Base-by-base conservation (phyloP, 2,888 invertebrate species). In the Epsilonema sp. region DNA sequence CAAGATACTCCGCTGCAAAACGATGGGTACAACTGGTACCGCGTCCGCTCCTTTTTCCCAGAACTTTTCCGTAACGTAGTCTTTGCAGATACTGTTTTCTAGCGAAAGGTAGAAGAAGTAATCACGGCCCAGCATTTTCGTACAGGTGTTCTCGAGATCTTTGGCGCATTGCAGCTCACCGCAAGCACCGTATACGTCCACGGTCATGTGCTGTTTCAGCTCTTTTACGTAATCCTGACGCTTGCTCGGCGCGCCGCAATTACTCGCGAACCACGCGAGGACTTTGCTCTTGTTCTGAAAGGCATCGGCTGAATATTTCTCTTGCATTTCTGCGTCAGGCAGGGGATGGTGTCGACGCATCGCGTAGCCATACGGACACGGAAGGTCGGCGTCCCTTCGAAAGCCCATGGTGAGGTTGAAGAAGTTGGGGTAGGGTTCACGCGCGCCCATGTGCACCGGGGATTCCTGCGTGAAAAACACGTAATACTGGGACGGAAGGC, bases 21-120 rank as follows among this genome's bases (percentile, higher is more conserved):
- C 47, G 19, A 48, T 38, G 5, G 48, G 45, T 2, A 50, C 42
- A 13, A 47, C 26, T n/a, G n/a, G n/a, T n/a, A n/a, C n/a, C n/a
- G n/a, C n/a, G 25, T 37, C 38, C 8, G 41, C 21, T 4, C 20
- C n/a, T 23, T 8, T 20, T 22, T 21, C 8, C 63, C 63, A 63
- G 19, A 63, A 51, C 49, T 63, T 63, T 45, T 63, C 63, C 1
- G 63, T 63, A 20, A 58, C 54, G 49, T 63, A 64, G 39, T 64
- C 63, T 19, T 53, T 49, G 51, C 63, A 63, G 47, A 63, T 53
- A 22, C 57, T 57, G 51, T 63, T 63, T 49, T 63, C 62, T n/a
- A 51, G 40, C 13, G 51, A 45, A 16, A 51, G 26, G 24, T 51
- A 51, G 36, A 51, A 49, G 23, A 31, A 24, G 25, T 49, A 60